Conservation (phyloP, 1,140 invertebrate species). For the Aethina tumida region DNA sequence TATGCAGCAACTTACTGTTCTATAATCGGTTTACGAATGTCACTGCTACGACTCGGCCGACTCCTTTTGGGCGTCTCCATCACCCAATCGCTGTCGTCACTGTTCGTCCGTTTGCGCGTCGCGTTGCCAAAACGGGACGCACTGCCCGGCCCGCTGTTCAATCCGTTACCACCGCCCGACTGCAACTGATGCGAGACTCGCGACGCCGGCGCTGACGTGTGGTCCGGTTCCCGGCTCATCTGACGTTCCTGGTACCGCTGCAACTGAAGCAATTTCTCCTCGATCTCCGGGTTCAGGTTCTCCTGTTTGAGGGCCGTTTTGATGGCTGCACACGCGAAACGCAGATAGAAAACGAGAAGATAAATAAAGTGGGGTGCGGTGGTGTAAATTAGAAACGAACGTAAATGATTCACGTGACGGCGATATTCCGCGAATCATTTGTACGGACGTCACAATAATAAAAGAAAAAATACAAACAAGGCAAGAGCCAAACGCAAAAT, state of each 20-base stretch:
- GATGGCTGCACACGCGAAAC: conserved; percentile 47
- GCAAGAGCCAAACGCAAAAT: conserved; percentile 11
- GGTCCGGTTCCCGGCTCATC: conserved; percentile 47
- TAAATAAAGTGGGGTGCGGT: conserved; percentile 11
- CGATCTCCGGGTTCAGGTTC: conserved; percentile 85
- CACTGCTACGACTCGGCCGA: conserved; percentile 22
- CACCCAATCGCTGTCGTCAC: conserved; percentile 47
- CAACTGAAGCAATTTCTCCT: conserved; percentile 80
- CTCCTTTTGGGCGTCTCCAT: conserved; percentile 42
- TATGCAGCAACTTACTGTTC: conserved; percentile 22
- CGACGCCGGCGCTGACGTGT: conserved; percentile 23
- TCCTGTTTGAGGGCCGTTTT: conserved; percentile 75
- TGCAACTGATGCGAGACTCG: conserved; percentile 14
- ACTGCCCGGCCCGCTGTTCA: conserved; percentile 20
- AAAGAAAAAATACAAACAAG: conserved; percentile 12
- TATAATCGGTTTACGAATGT: conserved; percentile 22
- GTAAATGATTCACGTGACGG: conserved; percentile 2
- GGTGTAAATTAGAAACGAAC: conserved; percentile 7
- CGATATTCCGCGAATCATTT: too few species aligned
- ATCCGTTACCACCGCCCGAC: conserved; percentile 16
- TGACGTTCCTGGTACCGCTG: conserved; percentile 79
- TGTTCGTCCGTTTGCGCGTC: conserved; percentile 27
- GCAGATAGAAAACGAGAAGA: conserved; percentile 17
- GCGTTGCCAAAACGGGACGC: conserved; percentile 11
- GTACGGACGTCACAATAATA: conserved; percentile 10